Evolutionary conservation across 2,797 vertebrate species (phyloP), one percentile per base, ranked within the genome.

Genomic region (Oryzias dopingdopingensis): DNA sequence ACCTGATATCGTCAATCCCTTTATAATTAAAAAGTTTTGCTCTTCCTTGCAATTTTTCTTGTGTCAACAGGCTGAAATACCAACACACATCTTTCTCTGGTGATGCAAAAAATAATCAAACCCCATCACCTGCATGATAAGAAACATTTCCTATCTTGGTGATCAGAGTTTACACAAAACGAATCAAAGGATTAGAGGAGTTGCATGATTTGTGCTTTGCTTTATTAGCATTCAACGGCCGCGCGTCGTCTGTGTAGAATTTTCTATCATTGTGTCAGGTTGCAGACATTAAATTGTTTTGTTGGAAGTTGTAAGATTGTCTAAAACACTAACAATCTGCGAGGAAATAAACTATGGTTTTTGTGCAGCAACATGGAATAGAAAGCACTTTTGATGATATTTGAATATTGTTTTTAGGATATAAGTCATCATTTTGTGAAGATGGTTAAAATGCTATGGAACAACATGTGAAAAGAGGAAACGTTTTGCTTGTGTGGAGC

Each of bases 61-160:
- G 32, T 56, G 63, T 75, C 58, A 70, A 48, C 52, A 65, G 42
- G 22, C 22, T 51, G 43, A 26, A 67, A 61, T 37, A 37, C 10
- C 59, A 42, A 51, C 42, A 69, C 49, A 49, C 57, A 47, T 72
- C 53, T 49, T 18, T 60, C 44, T 43, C 57, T 47, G 57, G 44
- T 72, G 73, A 76, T 77, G 48, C 32, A 37, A 81, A 78, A 78
- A 64, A 63, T 65, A 84, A 85, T 78, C 52, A 73, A 56, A 53
- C 67, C 76, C 77, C 45, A 72, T 77, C 61, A 69, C 18, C 42
- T 47, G 14, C 14, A 0, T n/a, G 68, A 76, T 76, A 80, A 67
- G 65, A 70, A 22, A 62, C 12, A 65, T 77, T 74, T 67, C 49
- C 54, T 45, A 16, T 67, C 52, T 52, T 2, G 8, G 51, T 67